phyloP scores from a whole-genome alignment of 2,797 vertebrate species.

The Pseudocheirus occidentalis region DNA sequence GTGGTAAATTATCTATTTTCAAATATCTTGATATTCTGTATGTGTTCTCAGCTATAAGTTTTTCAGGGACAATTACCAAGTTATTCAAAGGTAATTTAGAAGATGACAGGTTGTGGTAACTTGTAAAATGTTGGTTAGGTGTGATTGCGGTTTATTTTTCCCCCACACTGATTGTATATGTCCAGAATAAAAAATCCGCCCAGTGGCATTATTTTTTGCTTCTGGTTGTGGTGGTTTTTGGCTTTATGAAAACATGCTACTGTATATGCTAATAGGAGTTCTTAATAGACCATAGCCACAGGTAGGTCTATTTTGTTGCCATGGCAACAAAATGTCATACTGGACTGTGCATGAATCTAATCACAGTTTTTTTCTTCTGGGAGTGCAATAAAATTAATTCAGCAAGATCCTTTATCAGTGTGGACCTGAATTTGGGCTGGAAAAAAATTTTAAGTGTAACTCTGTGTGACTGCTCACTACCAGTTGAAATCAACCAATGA shows the following conservation, averaged over 20 bases:
- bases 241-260: constrained; percentile 73
- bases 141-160: not conserved
- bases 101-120: not conserved
- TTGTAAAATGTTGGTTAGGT: constrained; percentile 21
- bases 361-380: constrained; percentile 45
- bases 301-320: constrained; percentile 74
- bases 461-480: constrained; percentile 29
- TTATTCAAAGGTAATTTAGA: constrained; percentile 46
- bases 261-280: constrained; percentile 71
- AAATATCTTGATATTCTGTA: constrained; percentile 3
- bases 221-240: constrained; percentile 54
- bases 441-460: constrained; percentile 54
- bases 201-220: constrained; percentile 50
- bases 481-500: constrained; percentile 26
- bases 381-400: constrained; percentile 54
- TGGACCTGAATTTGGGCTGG: constrained; percentile 35
- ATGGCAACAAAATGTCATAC: constrained; percentile 52
- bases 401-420: constrained; percentile 61
- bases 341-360: constrained; percentile 33
- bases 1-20: constrained; percentile 26
- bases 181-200: constrained; percentile 35
- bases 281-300: constrained; percentile 70
- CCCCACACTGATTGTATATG: not conserved
- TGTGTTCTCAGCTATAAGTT: constrained; percentile 29
- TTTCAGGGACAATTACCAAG: constrained; percentile 18